phyloP scores from a whole-genome alignment of 2,113 vertebrate species.

The Microtus pennsylvanicus region DNA sequence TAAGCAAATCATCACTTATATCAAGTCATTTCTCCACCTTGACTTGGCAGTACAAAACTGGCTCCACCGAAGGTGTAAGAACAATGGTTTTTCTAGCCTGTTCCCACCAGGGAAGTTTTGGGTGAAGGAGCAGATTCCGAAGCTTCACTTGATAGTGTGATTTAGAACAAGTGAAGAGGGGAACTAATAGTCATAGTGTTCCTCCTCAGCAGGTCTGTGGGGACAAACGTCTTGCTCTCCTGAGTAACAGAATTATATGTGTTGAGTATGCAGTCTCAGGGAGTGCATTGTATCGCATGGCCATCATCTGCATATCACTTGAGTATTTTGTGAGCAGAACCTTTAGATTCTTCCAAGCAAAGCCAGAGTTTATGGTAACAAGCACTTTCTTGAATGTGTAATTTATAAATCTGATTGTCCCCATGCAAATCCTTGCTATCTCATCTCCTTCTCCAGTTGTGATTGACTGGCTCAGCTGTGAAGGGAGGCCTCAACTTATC shows the following conservation, averaged over 20 bases:
- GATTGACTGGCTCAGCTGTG: constrained; percentile 62
- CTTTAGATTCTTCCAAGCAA: constrained; percentile 59
- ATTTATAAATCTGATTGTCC: constrained; percentile 62
- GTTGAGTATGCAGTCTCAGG: neutral
- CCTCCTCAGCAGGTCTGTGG: constrained; percentile 39
- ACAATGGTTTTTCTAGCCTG: neutral
- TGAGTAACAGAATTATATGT: constrained; percentile 53
- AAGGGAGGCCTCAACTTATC: constrained; percentile 54
- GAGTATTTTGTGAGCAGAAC: constrained; percentile 55
- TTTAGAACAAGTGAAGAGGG: neutral
- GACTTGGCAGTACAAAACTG: constrained; percentile 28
- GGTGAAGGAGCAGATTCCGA: neutral
- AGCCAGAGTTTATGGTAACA: constrained; percentile 57
- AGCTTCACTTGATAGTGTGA: neutral
- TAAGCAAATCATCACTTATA: constrained; percentile 53
- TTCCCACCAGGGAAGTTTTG: neutral
- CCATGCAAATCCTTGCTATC: constrained; percentile 47
- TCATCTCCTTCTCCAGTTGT: constrained; percentile 39
- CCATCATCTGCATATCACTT: constrained; percentile 27
- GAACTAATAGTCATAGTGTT: neutral
- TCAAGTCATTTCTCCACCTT: constrained; percentile 46
- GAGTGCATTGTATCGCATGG: neutral
- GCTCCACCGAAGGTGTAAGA: neutral
- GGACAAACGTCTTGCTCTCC: constrained; percentile 6
- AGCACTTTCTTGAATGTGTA: constrained; percentile 42